A percentile compares a stretch with the other conserved stretches of the same genome.
Conservation (phyloP, 2,113 vertebrate species). For the Origma solitaria region DNA sequence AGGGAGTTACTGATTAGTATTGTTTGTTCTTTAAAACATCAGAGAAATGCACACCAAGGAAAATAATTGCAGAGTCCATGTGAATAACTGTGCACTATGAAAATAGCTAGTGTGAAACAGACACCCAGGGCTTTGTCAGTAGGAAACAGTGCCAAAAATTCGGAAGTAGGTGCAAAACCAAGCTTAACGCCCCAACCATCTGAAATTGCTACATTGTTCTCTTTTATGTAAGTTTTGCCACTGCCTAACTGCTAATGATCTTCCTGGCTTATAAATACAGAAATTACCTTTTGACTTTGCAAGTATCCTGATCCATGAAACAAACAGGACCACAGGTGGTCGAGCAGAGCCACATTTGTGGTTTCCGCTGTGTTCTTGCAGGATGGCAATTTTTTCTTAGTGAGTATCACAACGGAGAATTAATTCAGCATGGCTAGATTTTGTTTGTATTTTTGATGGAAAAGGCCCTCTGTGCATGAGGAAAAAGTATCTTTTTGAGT, state of each 20-base stretch:
- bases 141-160: neutral
- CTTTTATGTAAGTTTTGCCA: neutral
- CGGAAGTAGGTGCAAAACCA: neutral
- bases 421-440: neutral
- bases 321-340: neutral
- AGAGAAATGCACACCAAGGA: neutral
- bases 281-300: neutral
- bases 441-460: neutral
- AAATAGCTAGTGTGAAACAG: neutral
- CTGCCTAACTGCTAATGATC: neutral
- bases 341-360: neutral
- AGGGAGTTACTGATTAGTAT: neutral
- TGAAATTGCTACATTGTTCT: neutral
- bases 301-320: neutral
- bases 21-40: neutral
- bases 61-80: neutral
- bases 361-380: neutral
- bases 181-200: neutral
- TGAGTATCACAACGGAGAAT: neutral
- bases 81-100: neutral
- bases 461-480: neutral
- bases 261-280: neutral
- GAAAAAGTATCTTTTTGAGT: neutral
- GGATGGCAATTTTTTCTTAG: neutral
- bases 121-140: neutral